phyloP scores from a whole-genome alignment of 1,140 invertebrate species.

The Araneus ventricosus region DNA sequence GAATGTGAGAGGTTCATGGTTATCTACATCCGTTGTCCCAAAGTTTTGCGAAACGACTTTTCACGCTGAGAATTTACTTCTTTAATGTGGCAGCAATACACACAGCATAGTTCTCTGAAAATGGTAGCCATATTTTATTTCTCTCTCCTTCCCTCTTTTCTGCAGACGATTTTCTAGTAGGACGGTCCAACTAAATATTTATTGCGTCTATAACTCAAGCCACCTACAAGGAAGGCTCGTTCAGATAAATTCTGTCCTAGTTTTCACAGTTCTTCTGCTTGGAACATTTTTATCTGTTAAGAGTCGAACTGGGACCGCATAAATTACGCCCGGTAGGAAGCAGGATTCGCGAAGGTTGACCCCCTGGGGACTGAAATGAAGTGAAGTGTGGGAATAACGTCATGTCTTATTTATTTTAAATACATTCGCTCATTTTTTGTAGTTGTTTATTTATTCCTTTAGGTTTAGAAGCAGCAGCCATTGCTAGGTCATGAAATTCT shows the following conservation, averaged over 20 bases:
- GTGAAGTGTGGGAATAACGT: not conserved
- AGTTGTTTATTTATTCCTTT: not conserved
- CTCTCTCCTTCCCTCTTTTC: not conserved
- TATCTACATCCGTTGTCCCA: not conserved
- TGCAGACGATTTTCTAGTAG: constrained; percentile 5
- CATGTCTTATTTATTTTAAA: constrained; percentile 45
- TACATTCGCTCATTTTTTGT: not conserved
- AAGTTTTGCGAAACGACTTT: not conserved
- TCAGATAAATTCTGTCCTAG: constrained; percentile 36
- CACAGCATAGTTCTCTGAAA: not conserved
- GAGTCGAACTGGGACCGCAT: constrained; percentile 58
- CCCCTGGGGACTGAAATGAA: constrained; percentile 42
- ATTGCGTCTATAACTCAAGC: constrained; percentile 55
- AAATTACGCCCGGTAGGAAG: constrained; percentile 57
- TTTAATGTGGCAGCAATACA: constrained; percentile 4
- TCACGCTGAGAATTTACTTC: not conserved
- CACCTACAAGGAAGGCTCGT: not conserved
- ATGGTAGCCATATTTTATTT: constrained; percentile 24
- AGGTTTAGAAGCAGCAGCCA: not conserved
- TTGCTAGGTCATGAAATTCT: not conserved
- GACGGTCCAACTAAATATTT: constrained; percentile 59
- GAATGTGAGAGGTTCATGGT: too few species aligned
- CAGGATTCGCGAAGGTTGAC: constrained; percentile 35
- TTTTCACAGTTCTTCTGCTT: constrained; percentile 11
- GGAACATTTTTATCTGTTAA: constrained; percentile 71